These are phyloP conservation scores for Eciton burchellii DNA, from an alignment of 1,140 invertebrate genomes.

Conservation along the genomic window DNA sequence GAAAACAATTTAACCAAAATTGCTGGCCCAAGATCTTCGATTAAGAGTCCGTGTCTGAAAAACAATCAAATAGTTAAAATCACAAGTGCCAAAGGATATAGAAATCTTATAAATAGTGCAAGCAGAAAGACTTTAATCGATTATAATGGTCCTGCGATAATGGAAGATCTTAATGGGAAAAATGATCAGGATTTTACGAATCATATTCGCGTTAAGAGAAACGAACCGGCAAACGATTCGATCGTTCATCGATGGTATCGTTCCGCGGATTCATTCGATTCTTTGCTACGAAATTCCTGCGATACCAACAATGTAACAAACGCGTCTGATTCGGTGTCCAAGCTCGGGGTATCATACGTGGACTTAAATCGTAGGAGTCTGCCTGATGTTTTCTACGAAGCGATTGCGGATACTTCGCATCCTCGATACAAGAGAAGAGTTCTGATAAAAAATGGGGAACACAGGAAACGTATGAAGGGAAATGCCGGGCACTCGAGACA, in stretches of 20 bases:
- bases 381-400: neutral
- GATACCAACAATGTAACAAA: neutral
- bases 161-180: slow-evolving; percentile 30
- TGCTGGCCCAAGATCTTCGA: neutral
- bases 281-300: neutral
- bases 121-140: slow-evolving; percentile 43
- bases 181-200: slow-evolving; percentile 30
- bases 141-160: slow-evolving; percentile 44
- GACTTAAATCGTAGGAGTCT: neutral
- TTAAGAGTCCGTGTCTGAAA: neutral
- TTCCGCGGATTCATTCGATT: slow-evolving; percentile 18
- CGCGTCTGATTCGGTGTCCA: neutral
- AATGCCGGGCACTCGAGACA: neutral
- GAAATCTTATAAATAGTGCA: neutral
- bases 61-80: neutral
- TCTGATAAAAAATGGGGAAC: neutral
- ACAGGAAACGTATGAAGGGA: neutral
- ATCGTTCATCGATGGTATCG: neutral
- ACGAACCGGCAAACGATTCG: neutral
- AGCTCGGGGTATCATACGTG: neutral
- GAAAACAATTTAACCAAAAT: neutral
- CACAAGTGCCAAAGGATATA: slow-evolving; percentile 1
- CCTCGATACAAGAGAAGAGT: slow-evolving; percentile 5
- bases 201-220: slow-evolving; percentile 72
- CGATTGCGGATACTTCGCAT: neutral